Base-by-base conservation (phyloP, 2,888 invertebrate genomes). In the Scelioninae gen. 1 region DNA sequence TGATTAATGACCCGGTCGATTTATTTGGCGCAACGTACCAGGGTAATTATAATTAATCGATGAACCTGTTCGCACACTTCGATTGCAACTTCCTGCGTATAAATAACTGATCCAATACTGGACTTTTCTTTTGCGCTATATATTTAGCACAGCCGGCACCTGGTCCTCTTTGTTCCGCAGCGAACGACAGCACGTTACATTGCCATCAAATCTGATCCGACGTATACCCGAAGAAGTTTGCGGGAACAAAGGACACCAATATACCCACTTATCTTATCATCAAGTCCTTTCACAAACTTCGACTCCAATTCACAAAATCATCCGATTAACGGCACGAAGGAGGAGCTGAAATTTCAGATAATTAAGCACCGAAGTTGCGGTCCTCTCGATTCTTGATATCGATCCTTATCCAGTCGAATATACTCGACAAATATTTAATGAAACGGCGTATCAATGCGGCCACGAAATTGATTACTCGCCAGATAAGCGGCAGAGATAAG, bases 21-120 rank as follows among this genome's bases (percentile, higher is more conserved):
- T 55, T 55, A 66, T 58, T 38, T 60, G 66, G 74, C 8, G 58
- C 66, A 43, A 16, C 68, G n/a, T 32, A 38, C 23, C 66, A 60
- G 51, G 47, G n/a, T 76, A 66, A 76, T 76, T 66, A 58, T 66
- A 68, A 77, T 77, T 77, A 77, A 77, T 77, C 76, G 76, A 49
- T 34, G 55, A 49, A n/a, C 40, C 45, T 71, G n/a, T 6, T n/a
- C 43, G n/a, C 11, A 5, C n/a, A 55, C 55, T 38, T 60, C 56
- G 65, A 75, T 65, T 51, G 58, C 49, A 32, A 47, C 51, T 66
- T 60, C 60, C 60, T 15, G 5, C 32, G 23, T 16, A 11, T 31
- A 45, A 56, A 43, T 51, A 31, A 16, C 43, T 11, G 34, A 32
- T 15, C 55, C 55, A 23, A 23, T 23, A 23, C 29, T 49, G 49